These are phyloP conservation scores for Marronus borbonicus DNA, from an alignment of 2,888 invertebrate species.

Conservation along the genomic window DNA sequence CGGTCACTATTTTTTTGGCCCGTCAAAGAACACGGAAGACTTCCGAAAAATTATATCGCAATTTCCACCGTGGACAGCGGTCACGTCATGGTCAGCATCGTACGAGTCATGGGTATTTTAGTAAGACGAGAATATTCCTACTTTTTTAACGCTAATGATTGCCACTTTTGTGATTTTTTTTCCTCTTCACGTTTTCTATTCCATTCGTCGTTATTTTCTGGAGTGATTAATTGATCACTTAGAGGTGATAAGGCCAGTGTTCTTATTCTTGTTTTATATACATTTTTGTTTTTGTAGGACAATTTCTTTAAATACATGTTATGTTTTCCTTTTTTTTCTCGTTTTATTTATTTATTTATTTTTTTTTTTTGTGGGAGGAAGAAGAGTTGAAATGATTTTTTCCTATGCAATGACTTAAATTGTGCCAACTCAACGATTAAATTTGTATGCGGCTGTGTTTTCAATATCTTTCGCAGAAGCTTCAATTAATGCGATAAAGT, in stretches of 20 bases:
- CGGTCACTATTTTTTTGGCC: conserved; percentile 76
- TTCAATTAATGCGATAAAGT: too few species aligned
- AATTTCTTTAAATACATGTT: conserved; percentile 41
- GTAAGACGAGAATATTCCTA: conserved; percentile 46
- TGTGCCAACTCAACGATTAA: conserved; percentile 18
- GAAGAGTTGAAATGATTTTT: too few species aligned
- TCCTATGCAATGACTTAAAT: background rate
- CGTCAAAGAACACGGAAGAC: conserved; percentile 71
- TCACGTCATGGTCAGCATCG: conserved; percentile 81
- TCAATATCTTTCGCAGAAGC: conserved; percentile 5
- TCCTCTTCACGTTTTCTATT: conserved; percentile 32
- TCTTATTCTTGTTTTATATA: conserved; percentile 20
- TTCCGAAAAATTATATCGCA: conserved; percentile 74
- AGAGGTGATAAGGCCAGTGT: conserved; percentile 32
- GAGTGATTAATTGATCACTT: background rate
- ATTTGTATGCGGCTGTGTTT: conserved; percentile 8
- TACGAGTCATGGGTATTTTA: conserved; percentile 75
- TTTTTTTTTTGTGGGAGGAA: too few species aligned
- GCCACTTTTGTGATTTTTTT: conserved; percentile 48
- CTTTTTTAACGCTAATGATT: conserved; percentile 38
- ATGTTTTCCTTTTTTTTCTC: conserved; percentile 39
- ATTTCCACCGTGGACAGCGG: conserved; percentile 78
- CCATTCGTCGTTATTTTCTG: conserved; percentile 17
- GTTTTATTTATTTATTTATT: conserved; percentile 9
- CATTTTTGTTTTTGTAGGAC: conserved; percentile 29